Evolutionary conservation across 2,888 invertebrate species (phyloP).

Genomic region (Yponomeuta evonymella): DNA sequence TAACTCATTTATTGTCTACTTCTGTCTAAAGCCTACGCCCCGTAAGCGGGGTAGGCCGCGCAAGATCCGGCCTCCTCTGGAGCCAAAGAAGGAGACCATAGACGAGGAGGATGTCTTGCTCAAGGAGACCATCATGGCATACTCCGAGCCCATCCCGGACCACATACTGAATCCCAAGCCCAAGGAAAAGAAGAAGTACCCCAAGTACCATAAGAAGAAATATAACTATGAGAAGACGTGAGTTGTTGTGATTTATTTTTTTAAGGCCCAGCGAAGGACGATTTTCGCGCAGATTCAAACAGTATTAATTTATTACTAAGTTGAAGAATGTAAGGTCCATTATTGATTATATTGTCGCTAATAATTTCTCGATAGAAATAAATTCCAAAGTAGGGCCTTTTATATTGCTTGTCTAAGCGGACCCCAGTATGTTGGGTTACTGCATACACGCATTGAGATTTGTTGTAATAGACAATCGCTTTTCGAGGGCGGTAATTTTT

Average conservation of each 20-base stretch:
- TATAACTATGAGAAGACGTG: conserved; percentile 13
- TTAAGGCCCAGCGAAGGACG: too few species aligned
- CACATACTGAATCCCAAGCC: conserved; percentile 64
- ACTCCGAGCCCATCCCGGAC: conserved; percentile 67
- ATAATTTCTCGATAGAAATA: too few species aligned
- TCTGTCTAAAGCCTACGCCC: conserved; percentile 20
- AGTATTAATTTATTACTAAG: too few species aligned
- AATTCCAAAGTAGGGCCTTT: too few species aligned
- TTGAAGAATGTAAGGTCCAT: too few species aligned
- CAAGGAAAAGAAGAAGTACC: conserved; percentile 56
- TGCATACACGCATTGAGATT: too few species aligned
- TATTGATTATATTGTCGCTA: too few species aligned
- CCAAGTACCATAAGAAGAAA: conserved; percentile 48
- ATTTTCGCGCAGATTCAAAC: too few species aligned
- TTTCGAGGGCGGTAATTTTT: too few species aligned
- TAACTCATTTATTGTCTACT: not conserved
- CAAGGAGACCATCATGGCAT: conserved; percentile 68
- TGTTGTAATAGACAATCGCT: too few species aligned
- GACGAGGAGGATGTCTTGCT: conserved; percentile 59
- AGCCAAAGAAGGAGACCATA: conserved; percentile 33
- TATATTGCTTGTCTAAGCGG: too few species aligned
- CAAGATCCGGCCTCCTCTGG: conserved; percentile 36
- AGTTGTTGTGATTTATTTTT: not conserved
- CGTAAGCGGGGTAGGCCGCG: conserved; percentile 62
- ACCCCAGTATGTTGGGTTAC: too few species aligned